Evolutionary conservation across 2,888 invertebrate species (phyloP).

Genomic region (Busseola fusca): DNA sequence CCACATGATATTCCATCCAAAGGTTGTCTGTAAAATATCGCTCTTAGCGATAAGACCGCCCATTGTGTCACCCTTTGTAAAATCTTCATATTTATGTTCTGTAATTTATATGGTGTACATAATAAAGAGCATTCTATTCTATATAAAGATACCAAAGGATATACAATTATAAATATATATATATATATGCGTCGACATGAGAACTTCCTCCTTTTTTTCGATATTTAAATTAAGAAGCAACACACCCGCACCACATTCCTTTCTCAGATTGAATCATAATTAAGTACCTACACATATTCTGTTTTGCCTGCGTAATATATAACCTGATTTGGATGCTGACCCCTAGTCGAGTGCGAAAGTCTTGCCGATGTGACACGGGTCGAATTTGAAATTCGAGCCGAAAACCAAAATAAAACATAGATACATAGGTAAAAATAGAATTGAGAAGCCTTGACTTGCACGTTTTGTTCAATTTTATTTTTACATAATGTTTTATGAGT

Average conservation of each 20-base stretch:
- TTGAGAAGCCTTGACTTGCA: constrained; percentile 5
- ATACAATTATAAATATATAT: too few relatives aligned
- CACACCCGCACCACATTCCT: background rate
- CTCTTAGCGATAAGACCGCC: too few relatives aligned
- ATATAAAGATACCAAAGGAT: background rate
- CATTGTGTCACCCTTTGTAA: too few relatives aligned
- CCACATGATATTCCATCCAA: too few relatives aligned
- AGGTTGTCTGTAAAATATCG: too few relatives aligned
- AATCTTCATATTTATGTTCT: too few relatives aligned
- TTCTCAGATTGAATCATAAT: background rate
- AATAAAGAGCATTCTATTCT: too few relatives aligned
- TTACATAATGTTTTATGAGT: constrained; percentile 7
- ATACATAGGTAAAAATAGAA: constrained; percentile 2
- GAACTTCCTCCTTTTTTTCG: background rate
- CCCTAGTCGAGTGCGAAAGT: constrained; percentile 8
- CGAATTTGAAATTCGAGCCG: background rate
- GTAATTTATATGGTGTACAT: too few relatives aligned
- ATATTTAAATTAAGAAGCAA: background rate
- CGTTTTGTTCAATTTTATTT: constrained; percentile 19
- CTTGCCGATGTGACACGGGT: constrained; percentile 10
- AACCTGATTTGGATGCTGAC: constrained; percentile 3
- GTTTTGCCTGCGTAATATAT: background rate
- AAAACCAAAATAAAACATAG: constrained; percentile 17
- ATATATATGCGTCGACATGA: background rate
- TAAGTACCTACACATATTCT: background rate